Percentiles rank a stretch among this genome's conserved stretches.
These are phyloP conservation scores for Andrena marginata DNA, from an alignment of 2,888 invertebrate genomes.

Conservation along the genomic window DNA sequence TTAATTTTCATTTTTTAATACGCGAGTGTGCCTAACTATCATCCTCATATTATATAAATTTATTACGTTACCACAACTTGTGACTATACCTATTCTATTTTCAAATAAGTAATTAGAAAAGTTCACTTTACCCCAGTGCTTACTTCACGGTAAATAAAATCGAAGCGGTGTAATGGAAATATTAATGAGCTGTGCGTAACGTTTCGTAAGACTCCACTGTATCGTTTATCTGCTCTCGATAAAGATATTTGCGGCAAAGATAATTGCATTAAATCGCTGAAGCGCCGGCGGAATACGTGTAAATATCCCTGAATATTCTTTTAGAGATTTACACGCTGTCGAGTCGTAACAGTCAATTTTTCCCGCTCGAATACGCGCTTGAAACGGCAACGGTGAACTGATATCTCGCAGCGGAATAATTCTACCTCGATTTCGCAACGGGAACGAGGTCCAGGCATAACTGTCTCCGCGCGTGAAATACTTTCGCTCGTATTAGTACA, in stretches of 20 bases:
- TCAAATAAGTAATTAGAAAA: too few species aligned
- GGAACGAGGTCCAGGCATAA: constrained; percentile 17
- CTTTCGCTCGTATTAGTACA: constrained; percentile 23
- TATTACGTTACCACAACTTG: too few species aligned
- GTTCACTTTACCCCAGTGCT: too few species aligned
- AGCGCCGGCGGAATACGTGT: neutral
- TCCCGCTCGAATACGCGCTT: neutral
- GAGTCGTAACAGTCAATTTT: neutral
- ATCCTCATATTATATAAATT: too few species aligned
- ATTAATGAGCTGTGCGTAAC: too few species aligned
- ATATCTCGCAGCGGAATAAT: constrained; percentile 3
- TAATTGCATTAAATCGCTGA: neutral
- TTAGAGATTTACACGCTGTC: too few species aligned
- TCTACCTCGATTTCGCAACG: constrained; percentile 1
- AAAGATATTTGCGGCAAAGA: neutral
- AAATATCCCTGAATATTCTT: neutral
- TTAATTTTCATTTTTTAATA: too few species aligned
- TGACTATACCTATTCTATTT: too few species aligned
- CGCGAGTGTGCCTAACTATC: too few species aligned
- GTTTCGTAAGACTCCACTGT: neutral
- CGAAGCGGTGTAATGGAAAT: too few species aligned
- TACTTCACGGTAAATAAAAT: too few species aligned
- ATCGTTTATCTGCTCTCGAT: neutral
- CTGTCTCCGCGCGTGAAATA: constrained; percentile 25
- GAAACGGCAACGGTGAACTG: neutral